These are phyloP conservation scores for Hylaeus anthracinus DNA, from an alignment of 1,140 invertebrate genomes.

Conservation along the genomic window DNA sequence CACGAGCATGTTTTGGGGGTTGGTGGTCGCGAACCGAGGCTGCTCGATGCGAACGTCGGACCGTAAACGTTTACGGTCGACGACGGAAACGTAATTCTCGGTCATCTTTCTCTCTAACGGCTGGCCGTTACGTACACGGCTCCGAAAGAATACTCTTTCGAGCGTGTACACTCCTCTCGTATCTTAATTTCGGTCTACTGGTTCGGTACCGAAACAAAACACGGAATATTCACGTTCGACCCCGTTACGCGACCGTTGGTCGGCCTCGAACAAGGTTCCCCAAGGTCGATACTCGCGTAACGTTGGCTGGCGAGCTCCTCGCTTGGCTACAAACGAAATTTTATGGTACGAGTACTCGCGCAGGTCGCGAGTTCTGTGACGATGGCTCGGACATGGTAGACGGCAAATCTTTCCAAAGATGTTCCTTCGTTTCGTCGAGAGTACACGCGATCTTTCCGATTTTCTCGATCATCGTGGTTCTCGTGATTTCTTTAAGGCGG, in stretches of 20 bases:
- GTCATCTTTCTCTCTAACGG: constrained; percentile 5
- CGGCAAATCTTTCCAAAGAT: not conserved
- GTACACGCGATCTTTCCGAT: not conserved
- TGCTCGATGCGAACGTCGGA: not conserved
- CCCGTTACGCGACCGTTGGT: not conserved
- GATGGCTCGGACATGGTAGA: not conserved
- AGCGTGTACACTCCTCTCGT: too few species aligned
- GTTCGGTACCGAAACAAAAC: too few species aligned
- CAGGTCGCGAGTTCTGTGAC: constrained; percentile 37
- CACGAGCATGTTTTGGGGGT: constrained; percentile 16
- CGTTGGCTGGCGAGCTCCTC: too few species aligned
- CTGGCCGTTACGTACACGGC: constrained; percentile 20
- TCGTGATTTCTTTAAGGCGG: too few species aligned
- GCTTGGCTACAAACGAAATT: not conserved
- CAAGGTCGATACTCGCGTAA: not conserved
- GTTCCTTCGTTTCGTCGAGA: not conserved
- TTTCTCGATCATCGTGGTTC: not conserved
- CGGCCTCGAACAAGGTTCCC: not conserved
- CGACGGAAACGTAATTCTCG: not conserved
- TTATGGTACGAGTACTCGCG: constrained; percentile 15
- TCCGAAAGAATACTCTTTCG: not conserved
- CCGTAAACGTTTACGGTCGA: constrained; percentile 9
- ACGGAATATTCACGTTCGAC: not conserved
- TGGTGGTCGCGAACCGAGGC: not conserved
- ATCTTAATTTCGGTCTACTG: not conserved